These are phyloP conservation scores for Micromys minutus DNA, from an alignment of 2,113 vertebrate species.

Conservation along the genomic window DNA sequence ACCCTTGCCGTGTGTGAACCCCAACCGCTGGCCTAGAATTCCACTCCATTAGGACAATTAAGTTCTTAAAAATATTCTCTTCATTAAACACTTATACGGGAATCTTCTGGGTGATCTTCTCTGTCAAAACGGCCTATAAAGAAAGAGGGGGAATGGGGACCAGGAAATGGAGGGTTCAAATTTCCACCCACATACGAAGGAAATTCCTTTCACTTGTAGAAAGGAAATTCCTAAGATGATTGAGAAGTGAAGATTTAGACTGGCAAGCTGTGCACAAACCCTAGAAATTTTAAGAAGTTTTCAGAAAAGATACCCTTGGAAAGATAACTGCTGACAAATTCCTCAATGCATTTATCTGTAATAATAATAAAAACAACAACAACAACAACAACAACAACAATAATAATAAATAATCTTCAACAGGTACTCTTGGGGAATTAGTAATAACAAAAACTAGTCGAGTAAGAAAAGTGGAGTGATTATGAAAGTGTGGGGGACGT, in stretches of 20 bases:
- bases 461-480: background rate
- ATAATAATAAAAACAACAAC: background rate
- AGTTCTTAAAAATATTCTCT: background rate
- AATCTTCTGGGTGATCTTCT: conserved; percentile 37
- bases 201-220: conserved; percentile 66
- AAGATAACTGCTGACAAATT: background rate
- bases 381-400: background rate
- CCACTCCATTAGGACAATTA: background rate
- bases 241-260: conserved; percentile 56
- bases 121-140: conserved; percentile 3
- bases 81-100: background rate
- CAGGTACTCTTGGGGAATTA: background rate
- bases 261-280: conserved; percentile 32
- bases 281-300: conserved; percentile 48
- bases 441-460: conserved; percentile 16
- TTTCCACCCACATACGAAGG: conserved; percentile 61
- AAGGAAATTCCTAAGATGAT: conserved; percentile 74
- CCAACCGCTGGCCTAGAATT: background rate
- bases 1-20: background rate
- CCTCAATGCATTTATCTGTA: background rate
- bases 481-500: background rate
- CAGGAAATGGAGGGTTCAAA: conserved; percentile 59
- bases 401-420: background rate
- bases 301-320: conserved; percentile 12
- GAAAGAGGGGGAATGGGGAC: conserved; percentile 8